Conservation (phyloP, 2,888 invertebrate species). For the Candidula unifasciata region DNA sequence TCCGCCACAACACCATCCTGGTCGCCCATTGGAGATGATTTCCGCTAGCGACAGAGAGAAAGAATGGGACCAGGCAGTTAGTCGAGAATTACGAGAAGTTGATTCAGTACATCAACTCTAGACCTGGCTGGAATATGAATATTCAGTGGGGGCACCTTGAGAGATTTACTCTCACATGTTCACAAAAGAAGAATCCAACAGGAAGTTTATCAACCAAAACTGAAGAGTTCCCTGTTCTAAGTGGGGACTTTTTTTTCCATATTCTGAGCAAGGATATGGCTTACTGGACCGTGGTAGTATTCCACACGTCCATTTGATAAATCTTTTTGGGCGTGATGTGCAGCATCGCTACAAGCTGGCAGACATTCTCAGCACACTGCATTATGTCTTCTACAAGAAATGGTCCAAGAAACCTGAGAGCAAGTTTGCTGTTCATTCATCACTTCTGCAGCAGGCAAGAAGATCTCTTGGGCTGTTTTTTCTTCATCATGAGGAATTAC, state of each 20-base stretch:
- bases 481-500: slow-evolving; percentile 98
- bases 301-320: slow-evolving; percentile 87
- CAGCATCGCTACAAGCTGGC: slow-evolving; percentile 74
- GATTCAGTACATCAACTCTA: slow-evolving; percentile 91
- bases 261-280: slow-evolving; percentile 91
- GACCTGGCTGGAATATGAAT: slow-evolving; percentile 81
- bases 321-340: slow-evolving; percentile 82
- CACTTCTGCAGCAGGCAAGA: slow-evolving; percentile 80
- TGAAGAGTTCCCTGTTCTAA: slow-evolving; percentile 83
- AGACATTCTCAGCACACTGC: slow-evolving; percentile 73
- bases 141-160: slow-evolving; percentile 88
- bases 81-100: slow-evolving; percentile 90
- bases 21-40: slow-evolving; percentile 98
- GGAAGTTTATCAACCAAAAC: slow-evolving; percentile 56
- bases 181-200: slow-evolving; percentile 75
- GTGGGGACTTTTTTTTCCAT: slow-evolving; percentile 97
- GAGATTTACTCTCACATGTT: slow-evolving; percentile 90
- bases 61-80: slow-evolving; percentile 98
- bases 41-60: slow-evolving; percentile 91
- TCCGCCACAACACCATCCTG: slow-evolving; percentile 92
- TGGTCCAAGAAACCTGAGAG: slow-evolving; percentile 57
- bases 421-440: slow-evolving; percentile 60
- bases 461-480: slow-evolving; percentile 93
- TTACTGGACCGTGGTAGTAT: slow-evolving; percentile 98
- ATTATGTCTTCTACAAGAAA: slow-evolving; percentile 61